Conservation (phyloP, 1,140 invertebrate species). For the Drosophila elegans region DNA sequence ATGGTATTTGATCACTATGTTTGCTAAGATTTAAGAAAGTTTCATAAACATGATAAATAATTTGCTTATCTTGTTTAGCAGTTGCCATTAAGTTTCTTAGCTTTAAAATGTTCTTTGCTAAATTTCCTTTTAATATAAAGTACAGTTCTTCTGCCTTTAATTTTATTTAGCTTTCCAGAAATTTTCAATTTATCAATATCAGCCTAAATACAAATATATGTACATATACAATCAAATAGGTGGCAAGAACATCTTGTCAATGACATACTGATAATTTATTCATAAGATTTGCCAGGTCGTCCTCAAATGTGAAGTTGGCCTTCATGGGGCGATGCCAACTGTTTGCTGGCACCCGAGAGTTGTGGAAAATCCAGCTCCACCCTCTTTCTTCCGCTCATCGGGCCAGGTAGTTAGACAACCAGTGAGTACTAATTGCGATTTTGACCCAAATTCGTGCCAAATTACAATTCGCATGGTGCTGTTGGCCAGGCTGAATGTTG, state of each 20-base stretch:
- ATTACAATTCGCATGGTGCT: slow-evolving; percentile 69
- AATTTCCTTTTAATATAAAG: no score
- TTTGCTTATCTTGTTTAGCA: no score
- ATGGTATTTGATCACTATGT: no score
- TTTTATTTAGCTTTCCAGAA: neutral
- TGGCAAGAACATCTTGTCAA: neutral
- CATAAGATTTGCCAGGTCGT: slow-evolving; percentile 39
- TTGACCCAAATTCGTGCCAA: slow-evolving; percentile 76
- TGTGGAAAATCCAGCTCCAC: slow-evolving; percentile 15
- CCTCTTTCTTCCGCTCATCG: neutral
- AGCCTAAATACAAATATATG: slow-evolving; percentile 2
- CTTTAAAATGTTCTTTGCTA: no score
- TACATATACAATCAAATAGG: neutral
- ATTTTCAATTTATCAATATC: neutral
- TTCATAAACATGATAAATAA: no score
- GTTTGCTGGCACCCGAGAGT: slow-evolving; percentile 28
- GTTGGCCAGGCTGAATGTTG: slow-evolving; percentile 24
- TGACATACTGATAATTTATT: slow-evolving; percentile 32
- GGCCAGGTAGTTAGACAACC: slow-evolving; percentile 33
- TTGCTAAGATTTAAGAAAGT: no score
- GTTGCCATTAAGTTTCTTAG: no score
- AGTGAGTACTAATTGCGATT: slow-evolving; percentile 71
- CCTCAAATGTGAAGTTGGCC: slow-evolving; percentile 18
- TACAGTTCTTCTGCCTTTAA: neutral
- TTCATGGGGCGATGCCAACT: slow-evolving; percentile 36